Evolutionary conservation across 2,113 vertebrate species (phyloP).

Genomic region (Psophia crepitans): DNA sequence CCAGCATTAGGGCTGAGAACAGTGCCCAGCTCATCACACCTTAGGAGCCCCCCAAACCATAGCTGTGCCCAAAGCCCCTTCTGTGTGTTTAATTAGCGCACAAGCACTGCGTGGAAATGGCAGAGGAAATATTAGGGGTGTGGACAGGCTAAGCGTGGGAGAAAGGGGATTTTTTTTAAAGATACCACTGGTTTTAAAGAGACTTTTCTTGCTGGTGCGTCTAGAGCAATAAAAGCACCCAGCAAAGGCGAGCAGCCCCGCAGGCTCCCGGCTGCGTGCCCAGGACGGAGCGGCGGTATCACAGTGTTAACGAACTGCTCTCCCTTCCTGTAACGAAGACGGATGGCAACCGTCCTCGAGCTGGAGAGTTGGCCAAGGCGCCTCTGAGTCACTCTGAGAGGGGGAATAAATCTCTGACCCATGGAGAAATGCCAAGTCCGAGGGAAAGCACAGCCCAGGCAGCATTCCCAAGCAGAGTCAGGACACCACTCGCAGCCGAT

Average conservation of each 20-base stretch:
- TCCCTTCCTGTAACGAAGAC: neutral
- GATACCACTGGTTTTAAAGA: neutral
- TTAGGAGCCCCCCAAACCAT: neutral
- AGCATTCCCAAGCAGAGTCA: accelerated
- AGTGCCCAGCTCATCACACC: neutral
- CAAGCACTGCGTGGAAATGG: neutral
- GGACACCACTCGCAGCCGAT: neutral
- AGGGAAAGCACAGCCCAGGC: neutral
- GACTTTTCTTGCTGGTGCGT: neutral
- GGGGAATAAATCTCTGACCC: neutral
- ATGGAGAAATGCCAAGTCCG: neutral
- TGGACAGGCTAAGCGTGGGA: neutral
- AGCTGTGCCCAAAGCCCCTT: neutral
- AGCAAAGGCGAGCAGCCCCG: accelerated
- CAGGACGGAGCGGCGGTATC: accelerated
- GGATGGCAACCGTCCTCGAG: neutral
- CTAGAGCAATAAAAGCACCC: neutral
- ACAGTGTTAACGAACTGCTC: accelerated
- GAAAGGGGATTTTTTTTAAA: neutral
- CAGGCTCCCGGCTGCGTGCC: accelerated
- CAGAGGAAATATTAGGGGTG: neutral
- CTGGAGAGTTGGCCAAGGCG: accelerated
- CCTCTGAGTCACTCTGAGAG: neutral
- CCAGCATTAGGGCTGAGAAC: neutral
- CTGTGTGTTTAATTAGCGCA: neutral